Conservation (phyloP, 2,113 vertebrate genomes). For the Rhinolophus ferrumequinum region DNA sequence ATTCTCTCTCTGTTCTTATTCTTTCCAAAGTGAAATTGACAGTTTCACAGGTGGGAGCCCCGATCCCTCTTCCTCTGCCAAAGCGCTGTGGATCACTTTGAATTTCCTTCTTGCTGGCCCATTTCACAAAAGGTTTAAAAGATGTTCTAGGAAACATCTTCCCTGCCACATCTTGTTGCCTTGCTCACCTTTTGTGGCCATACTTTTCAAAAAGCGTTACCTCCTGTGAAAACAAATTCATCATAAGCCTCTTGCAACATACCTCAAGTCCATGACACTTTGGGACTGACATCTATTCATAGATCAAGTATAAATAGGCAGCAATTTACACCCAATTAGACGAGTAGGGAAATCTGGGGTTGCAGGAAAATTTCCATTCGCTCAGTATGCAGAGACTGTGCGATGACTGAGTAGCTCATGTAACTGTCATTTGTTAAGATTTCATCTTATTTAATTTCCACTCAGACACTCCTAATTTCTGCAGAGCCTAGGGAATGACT, state of each 20-base stretch:
- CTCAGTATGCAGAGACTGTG: slow-evolving; percentile 42
- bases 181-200: background rate
- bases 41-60: background rate
- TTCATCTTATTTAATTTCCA: slow-evolving; percentile 75
- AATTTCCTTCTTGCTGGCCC: background rate
- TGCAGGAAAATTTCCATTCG: slow-evolving; percentile 61
- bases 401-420: slow-evolving; percentile 51
- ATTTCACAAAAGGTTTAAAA: background rate
- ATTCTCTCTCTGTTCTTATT: background rate
- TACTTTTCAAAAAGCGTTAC: slow-evolving; percentile 58
- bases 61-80: too few species aligned
- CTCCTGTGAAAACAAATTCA: slow-evolving; percentile 40
- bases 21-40: slow-evolving; percentile 19
- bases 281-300: background rate
- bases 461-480: slow-evolving; percentile 70
- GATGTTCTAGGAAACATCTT: background rate
- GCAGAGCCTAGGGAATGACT: slow-evolving; percentile 70
- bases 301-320: background rate
- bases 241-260: background rate
- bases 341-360: background rate
- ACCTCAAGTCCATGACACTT: background rate
- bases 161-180: background rate
- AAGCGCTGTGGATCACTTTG: background rate
- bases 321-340: slow-evolving; percentile 56
- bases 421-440: slow-evolving; percentile 68